Evolutionary conservation across 2,888 invertebrate genomes (phyloP).

Genomic region (Pseudococcus longispinus): DNA sequence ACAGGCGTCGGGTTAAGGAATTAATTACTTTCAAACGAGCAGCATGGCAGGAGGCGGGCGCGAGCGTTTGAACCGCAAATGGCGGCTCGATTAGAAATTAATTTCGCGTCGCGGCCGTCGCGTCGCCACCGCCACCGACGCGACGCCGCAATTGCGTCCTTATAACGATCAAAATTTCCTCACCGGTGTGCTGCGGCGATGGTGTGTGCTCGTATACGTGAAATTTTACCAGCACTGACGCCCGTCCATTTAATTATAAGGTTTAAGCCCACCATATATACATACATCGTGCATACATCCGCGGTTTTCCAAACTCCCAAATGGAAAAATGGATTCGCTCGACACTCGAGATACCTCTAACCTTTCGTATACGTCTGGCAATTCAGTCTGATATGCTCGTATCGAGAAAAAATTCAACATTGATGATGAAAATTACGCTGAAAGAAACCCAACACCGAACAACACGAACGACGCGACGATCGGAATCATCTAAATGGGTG

Average conservation of each 20-base stretch:
- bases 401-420: background rate
- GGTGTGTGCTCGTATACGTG: background rate
- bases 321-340: background rate
- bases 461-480: no score
- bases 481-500: background rate
- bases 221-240: background rate
- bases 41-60: background rate
- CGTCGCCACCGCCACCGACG: background rate
- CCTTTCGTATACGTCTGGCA: background rate
- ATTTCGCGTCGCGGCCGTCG: conserved; percentile 1
- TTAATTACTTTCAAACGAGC: conserved; percentile 4
- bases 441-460: background rate
- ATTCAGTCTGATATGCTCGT: background rate
- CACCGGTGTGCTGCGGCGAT: background rate
- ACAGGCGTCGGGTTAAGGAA: conserved; percentile 6
- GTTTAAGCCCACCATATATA: background rate
- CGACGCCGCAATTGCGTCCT: conserved; percentile 11
- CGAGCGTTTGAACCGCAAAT: conserved; percentile 1
- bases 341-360: background rate
- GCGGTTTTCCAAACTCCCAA: background rate
- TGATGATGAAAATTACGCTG: background rate
- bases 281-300: background rate
- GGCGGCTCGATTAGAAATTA: conserved; percentile 11
- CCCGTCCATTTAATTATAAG: background rate
- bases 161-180: background rate